phyloP scores from a whole-genome alignment of 2,888 invertebrate species.

The Acleris sparsana region DNA sequence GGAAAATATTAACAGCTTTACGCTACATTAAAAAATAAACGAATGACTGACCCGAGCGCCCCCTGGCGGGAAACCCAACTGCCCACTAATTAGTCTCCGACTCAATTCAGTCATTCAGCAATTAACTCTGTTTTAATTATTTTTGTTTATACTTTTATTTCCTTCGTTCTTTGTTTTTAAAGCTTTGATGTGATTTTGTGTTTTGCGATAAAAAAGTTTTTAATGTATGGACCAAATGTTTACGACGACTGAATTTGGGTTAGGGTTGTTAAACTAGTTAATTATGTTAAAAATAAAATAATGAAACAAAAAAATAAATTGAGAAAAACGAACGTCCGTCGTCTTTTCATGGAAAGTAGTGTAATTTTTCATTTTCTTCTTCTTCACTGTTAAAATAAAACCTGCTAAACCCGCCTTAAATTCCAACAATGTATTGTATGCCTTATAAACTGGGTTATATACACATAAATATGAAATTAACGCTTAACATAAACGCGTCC shows the following conservation, averaged over 20 bases:
- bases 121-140: slow-evolving; percentile 44
- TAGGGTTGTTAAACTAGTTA: neutral
- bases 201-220: neutral
- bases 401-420: too few species aligned
- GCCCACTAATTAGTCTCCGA: slow-evolving; percentile 42
- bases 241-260: neutral
- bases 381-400: too few species aligned
- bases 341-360: too few species aligned
- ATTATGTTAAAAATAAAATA: neutral
- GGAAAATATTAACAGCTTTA: too few species aligned
- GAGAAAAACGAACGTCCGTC: neutral
- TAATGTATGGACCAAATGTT: neutral
- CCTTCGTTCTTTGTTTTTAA: neutral
- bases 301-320: neutral
- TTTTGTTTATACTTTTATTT: slow-evolving; percentile 39
- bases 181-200: slow-evolving; percentile 17
- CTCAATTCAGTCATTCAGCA: slow-evolving; percentile 48
- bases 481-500: too few species aligned
- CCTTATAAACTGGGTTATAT: too few species aligned
- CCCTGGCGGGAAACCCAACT: slow-evolving; percentile 3
- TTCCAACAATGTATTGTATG: too few species aligned
- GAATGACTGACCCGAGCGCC: too few species aligned
- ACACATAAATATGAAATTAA: too few species aligned
- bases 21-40: too few species aligned
- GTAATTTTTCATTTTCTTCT: too few species aligned